phyloP scores from a whole-genome alignment of 2,797 vertebrate genomes.

The Neomorphus geoffroyi region DNA sequence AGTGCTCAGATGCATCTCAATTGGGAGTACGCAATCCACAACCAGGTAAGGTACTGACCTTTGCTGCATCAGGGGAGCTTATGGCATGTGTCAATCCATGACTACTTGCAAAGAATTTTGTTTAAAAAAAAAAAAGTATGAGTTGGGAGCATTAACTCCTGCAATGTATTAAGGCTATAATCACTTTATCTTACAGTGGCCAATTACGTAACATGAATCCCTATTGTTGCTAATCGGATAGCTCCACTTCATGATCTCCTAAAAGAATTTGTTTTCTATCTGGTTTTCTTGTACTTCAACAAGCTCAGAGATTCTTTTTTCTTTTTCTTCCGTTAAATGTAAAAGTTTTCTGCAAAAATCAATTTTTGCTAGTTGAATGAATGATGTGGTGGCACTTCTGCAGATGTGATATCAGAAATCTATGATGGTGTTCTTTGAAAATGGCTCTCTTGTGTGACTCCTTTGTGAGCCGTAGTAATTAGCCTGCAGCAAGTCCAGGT shows the following conservation, averaged over 20 bases:
- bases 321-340: neutral
- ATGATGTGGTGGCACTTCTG: neutral
- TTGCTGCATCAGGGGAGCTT: neutral
- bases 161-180: neutral
- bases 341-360: constrained; percentile 29
- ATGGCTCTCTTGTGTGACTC: neutral
- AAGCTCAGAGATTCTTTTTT: neutral
- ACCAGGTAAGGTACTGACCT: neutral
- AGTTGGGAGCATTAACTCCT: neutral
- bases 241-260: neutral
- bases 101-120: neutral
- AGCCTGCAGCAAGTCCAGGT: neutral
- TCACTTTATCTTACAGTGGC: neutral
- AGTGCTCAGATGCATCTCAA: neutral
- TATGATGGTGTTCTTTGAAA: neutral
- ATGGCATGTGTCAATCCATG: neutral
- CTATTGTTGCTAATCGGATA: neutral
- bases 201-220: neutral
- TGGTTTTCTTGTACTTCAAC: neutral
- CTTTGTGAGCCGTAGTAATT: neutral
- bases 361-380: neutral
- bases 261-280: constrained; percentile 9
- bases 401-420: neutral
- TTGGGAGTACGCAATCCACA: neutral
- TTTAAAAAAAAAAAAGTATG: neutral